These are phyloP conservation scores for Eustalomyia histrio DNA, from an alignment of 2,888 invertebrate genomes.

Conservation along the genomic window DNA sequence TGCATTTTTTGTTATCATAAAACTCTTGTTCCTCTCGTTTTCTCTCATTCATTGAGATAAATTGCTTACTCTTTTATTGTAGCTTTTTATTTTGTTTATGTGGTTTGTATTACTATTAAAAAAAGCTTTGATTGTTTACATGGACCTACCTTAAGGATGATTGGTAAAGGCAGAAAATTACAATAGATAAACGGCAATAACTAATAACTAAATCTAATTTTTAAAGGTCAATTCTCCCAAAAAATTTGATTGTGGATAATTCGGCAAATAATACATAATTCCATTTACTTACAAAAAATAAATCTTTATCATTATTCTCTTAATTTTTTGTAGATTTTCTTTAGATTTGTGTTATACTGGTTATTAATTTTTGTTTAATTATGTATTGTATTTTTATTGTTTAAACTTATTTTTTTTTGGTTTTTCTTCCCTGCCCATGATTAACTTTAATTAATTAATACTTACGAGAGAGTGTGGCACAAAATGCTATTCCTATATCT, in stretches of 20 bases:
- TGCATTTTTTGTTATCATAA: neutral
- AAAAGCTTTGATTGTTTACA: slow-evolving; percentile 25
- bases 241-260: neutral
- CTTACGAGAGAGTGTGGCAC: slow-evolving; percentile 1
- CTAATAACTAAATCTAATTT: too few relatives aligned
- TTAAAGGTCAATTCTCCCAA: neutral
- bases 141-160: slow-evolving; percentile 36
- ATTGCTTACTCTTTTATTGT: neutral
- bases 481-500: neutral
- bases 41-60: neutral
- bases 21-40: neutral
- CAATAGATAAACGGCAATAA: too few relatives aligned
- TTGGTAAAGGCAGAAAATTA: neutral
- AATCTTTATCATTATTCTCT: too few relatives aligned
- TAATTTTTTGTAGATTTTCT: too few relatives aligned
- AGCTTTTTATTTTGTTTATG: neutral
- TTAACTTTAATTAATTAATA: slow-evolving; percentile 30
- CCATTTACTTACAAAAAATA: too few relatives aligned
- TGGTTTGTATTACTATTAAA: neutral
- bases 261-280: too few relatives aligned
- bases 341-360: too few relatives aligned
- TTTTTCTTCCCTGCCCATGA: too few relatives aligned
- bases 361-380: too few relatives aligned
- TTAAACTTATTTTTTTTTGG: too few relatives aligned
- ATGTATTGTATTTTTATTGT: too few relatives aligned